phyloP scores from a whole-genome alignment of 2,113 vertebrate species.

The Mesocricetus auratus region DNA sequence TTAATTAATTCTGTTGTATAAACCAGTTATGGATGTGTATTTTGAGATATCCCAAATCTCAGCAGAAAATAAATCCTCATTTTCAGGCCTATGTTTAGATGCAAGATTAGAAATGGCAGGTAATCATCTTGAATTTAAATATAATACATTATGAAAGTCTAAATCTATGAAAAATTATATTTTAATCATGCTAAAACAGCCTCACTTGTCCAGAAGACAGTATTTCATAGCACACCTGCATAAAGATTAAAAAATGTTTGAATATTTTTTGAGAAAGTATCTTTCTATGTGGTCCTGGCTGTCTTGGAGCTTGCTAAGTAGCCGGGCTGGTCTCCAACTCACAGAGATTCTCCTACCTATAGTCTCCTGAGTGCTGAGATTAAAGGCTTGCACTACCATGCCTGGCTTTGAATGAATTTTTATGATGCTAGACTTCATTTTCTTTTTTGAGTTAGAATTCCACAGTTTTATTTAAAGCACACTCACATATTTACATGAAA shows the following conservation, averaged over 20 bases:
- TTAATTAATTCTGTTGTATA: background rate
- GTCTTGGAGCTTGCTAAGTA: background rate
- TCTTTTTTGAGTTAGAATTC: background rate
- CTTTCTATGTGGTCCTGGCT: background rate
- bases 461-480: background rate
- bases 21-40: background rate
- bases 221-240: no score
- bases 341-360: background rate
- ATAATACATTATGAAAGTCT: background rate
- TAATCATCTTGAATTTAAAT: background rate
- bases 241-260: background rate
- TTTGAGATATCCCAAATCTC: background rate
- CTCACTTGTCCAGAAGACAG: no score
- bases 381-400: background rate
- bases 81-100: background rate
- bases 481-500: background rate
- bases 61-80: background rate
- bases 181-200: no score
- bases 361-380: background rate
- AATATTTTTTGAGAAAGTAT: background rate
- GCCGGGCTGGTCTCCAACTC: background rate
- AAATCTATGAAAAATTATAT: background rate
- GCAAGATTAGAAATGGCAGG: background rate
- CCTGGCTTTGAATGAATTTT: background rate
- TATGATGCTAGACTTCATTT: background rate